A percentile compares a stretch with the other conserved stretches of the same genome.
Evolutionary conservation across 1,140 invertebrate genomes (phyloP).

Genomic region (Araneus ventricosus): DNA sequence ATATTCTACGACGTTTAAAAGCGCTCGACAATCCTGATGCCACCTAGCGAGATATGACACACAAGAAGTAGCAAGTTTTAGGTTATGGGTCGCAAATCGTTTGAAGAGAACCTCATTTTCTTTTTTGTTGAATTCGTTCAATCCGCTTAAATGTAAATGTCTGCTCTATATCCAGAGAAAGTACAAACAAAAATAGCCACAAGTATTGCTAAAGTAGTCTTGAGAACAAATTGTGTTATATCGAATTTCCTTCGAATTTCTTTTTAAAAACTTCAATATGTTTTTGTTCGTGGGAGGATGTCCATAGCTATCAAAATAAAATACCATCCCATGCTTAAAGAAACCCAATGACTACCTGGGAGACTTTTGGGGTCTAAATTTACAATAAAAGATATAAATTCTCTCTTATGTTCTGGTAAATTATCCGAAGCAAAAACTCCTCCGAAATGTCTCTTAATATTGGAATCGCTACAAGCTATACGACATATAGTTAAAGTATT

Average conservation of each 20-base stretch:
- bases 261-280: not conserved
- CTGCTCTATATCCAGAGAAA: not conserved
- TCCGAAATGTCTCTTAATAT: not conserved
- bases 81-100: not conserved
- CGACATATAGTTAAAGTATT: constrained; percentile 23
- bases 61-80: not conserved
- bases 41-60: not conserved
- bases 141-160: not conserved
- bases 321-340: not conserved
- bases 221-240: not conserved
- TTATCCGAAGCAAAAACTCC: constrained; percentile 22
- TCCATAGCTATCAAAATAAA: constrained; percentile 3
- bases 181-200: not conserved
- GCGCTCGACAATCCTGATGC: not conserved
- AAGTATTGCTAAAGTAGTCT: not conserved
- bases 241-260: not conserved
- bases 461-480: not conserved
- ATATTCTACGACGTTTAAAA: not conserved
- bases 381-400: not conserved
- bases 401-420: not conserved
- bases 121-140: not conserved
- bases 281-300: not conserved
- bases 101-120: not conserved
- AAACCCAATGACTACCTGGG: constrained; percentile 40
- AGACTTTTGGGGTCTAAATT: constrained; percentile 8